Percentiles rank a stretch among this genome's conserved stretches.
These are phyloP conservation scores for Telmatochromis brachygnathus DNA, from an alignment of 2,113 vertebrate species.

Conservation along the genomic window DNA sequence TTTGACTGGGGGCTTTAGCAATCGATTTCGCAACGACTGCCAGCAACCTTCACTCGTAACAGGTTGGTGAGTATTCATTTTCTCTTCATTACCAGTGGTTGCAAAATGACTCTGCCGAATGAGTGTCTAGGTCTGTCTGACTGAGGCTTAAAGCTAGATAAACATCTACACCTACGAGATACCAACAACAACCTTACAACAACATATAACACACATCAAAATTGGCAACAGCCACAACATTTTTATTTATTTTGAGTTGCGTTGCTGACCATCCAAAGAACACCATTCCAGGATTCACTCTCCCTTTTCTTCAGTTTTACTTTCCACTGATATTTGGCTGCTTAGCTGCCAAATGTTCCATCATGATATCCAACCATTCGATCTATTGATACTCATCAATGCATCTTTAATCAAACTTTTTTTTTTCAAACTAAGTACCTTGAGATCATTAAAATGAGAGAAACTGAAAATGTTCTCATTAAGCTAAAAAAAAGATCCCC, in stretches of 20 bases:
- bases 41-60: neutral
- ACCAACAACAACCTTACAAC: neutral
- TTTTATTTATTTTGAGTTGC: neutral
- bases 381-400: neutral
- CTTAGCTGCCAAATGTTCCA: neutral
- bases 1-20: neutral
- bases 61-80: neutral
- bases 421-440: neutral
- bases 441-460: neutral
- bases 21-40: neutral
- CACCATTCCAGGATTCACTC: neutral
- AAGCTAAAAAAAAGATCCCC: neutral
- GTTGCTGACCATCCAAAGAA: neutral
- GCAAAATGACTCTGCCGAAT: neutral
- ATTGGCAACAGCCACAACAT: neutral
- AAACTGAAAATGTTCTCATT: neutral
- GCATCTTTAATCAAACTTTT: neutral
- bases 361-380: neutral
- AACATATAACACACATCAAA: neutral
- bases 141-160: neutral
- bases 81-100: neutral
- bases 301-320: neutral
- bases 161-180: neutral
- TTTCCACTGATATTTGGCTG: neutral
- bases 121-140: neutral